Base-by-base conservation (phyloP, 2,113 vertebrate genomes). In the Arizona elegans region DNA sequence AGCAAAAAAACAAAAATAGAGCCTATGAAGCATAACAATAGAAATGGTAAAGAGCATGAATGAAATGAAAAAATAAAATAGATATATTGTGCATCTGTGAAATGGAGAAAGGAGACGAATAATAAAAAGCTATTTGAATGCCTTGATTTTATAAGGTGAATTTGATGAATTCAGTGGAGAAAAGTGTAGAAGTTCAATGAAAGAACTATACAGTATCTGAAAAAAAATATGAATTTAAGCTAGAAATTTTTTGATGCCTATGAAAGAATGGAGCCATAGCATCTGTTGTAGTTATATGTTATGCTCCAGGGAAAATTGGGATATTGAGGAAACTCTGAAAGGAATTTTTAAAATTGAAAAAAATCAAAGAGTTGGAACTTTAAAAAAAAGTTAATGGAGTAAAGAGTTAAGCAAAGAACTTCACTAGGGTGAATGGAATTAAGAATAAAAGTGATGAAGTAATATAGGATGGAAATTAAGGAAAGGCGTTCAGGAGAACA, bases 1-100 rank as follows among this genome's bases (percentile, higher is more conserved):
- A 17, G 91, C 17, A 92, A 91, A 88, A 88, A 53, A 53, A 92
- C 47, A 56, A 90, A 95, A 94, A 50, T 19, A 26, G 94, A 90
- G 86, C 70, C 90, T 81, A 92, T 81, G 70, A 38, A 2, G 19
- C 15, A 95, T 93, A 89, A 92, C 19, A 90, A 93, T 56, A 93
- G 87, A 92, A 12, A 4, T 75, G 50, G 19, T 17, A 21, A 90
- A 50, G 8, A 62, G 23, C 56, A 65, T 26, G 58, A 90, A 50
- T 33, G 24, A 47, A 59, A 24, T 43, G 7, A 50, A 26, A 90
- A 19, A 11, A 52, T n/a, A 70, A 33, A 81, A 38, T 38, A 81
- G 33, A 19, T 38, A 33, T 38, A 21, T 81, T 38, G 15, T 38
- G 70, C 33, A 81, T 38, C 33, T 81, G 33, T 81, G 70, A 81